Percentiles rank a stretch among this genome's conserved stretches.
Evolutionary conservation across 2,888 invertebrate species (phyloP).

Genomic region (Phalera bucephala): DNA sequence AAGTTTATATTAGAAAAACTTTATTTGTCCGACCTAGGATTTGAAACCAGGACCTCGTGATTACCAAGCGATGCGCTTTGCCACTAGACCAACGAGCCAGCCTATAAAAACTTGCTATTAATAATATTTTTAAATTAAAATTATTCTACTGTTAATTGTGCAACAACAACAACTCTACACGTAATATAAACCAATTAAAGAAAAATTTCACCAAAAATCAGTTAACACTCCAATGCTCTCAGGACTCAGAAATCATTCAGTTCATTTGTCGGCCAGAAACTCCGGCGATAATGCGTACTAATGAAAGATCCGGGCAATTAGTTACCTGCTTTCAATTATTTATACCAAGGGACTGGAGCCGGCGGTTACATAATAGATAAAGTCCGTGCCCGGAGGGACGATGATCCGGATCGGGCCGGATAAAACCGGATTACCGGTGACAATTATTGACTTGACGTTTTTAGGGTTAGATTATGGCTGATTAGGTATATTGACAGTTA

Average conservation of each 20-base stretch:
- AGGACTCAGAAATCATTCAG: conserved; percentile 30
- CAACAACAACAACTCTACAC: too few species aligned
- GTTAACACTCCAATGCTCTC: conserved; percentile 2
- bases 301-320: conserved; percentile 56
- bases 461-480: conserved; percentile 3
- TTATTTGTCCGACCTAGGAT: too few species aligned
- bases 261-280: conserved; percentile 29
- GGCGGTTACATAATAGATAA: conserved; percentile 33
- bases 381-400: conserved; percentile 17
- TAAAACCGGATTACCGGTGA: conserved; percentile 29
- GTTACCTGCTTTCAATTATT: conserved; percentile 62
- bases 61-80: too few species aligned
- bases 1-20: too few species aligned
- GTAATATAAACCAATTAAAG: too few species aligned
- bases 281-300: conserved; percentile 42
- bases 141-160: too few species aligned
- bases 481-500: conserved; percentile 6
- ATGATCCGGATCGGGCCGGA: conserved; percentile 19
- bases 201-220: background rate
- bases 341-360: conserved; percentile 31
- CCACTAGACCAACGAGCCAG: too few species aligned
- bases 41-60: too few species aligned
- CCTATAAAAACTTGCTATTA: too few species aligned
- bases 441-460: conserved; percentile 22
- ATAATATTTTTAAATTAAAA: too few species aligned